Conservation (phyloP, 2,797 vertebrate species). For the Myripristis jacobus region DNA sequence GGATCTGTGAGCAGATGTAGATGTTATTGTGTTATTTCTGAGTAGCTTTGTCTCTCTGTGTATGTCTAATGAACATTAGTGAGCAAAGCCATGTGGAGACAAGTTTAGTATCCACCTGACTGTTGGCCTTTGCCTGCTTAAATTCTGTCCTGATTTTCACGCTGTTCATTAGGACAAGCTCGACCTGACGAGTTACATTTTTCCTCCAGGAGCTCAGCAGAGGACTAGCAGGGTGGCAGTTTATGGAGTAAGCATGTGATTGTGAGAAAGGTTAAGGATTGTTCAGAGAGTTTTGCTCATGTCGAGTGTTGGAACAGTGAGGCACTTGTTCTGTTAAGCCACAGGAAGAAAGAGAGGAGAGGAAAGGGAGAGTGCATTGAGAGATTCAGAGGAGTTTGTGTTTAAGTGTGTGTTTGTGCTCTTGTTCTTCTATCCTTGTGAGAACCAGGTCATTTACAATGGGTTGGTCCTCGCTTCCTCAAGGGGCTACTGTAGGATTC, state of each 20-base stretch:
- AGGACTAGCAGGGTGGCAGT: background rate
- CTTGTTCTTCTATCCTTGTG: no score
- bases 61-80: no score
- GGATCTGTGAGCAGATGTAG: no score
- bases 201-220: background rate
- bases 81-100: no score
- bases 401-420: background rate
- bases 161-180: constrained; percentile 20
- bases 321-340: background rate
- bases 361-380: background rate
- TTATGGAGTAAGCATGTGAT: background rate
- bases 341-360: background rate
- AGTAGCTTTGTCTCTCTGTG: no score
- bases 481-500: no score
- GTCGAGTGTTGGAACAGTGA: background rate
- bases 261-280: background rate
- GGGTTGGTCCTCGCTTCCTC: no score
- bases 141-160: background rate
- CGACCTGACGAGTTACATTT: constrained; percentile 41
- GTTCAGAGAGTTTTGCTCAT: background rate
- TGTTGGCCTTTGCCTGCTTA: background rate
- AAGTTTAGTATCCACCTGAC: background rate
- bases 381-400: no score
- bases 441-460: no score
- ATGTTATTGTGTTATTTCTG: no score